Evolutionary conservation across 2,113 vertebrate species (phyloP), one percentile per base, ranked within the genome.

Genomic region (Siniperca knerii): DNA sequence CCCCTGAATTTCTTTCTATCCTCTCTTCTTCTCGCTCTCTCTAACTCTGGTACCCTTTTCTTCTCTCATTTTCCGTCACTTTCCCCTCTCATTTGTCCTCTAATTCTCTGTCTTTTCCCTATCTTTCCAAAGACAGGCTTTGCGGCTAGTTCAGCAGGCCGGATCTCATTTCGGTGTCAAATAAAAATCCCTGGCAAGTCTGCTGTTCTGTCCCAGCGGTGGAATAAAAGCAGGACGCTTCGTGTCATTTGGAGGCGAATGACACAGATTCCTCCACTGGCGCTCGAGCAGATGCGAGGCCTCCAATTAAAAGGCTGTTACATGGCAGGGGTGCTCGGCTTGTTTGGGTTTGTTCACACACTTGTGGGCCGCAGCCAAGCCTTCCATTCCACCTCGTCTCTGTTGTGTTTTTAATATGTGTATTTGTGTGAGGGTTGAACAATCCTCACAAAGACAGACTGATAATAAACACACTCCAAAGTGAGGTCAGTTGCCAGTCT

Each of bases 261-360:
- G 87, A 89, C 80, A 91, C 80, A 62, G 87, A 93, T 86, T 93
- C 83, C 84, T 90, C 69, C 35, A 35, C 75, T 80, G 68, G 82
- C 54, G 40, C 61, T 33, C 2, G 4, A 86, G 70, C 64, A 88
- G 92, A 90, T 52, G 23, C 52, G 10, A 79, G 81, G 85, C 68
- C 76, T 88, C 88, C 89, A 68, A 90, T 94, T 93, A 94, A 91
- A 94, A 86, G 55, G 64, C 76, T 4, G 77, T 87, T 89, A 85
- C 44, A 37, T 79, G 83, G 79, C 62, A 33, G 76, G 62, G 80
- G 44, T 76, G 68, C 11, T 1, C 3, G 40, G 54, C 78, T 66
- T 79, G 75, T 91, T 92, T 83, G 64, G 87, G 77, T 88, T 77
- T 77, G 70, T 84, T 88, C 57, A 60, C 54, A 66, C 64, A 76